Evolutionary conservation across 2,113 vertebrate species (phyloP), one percentile per base, ranked within the genome.

Genomic region (Solenodon paradoxus): DNA sequence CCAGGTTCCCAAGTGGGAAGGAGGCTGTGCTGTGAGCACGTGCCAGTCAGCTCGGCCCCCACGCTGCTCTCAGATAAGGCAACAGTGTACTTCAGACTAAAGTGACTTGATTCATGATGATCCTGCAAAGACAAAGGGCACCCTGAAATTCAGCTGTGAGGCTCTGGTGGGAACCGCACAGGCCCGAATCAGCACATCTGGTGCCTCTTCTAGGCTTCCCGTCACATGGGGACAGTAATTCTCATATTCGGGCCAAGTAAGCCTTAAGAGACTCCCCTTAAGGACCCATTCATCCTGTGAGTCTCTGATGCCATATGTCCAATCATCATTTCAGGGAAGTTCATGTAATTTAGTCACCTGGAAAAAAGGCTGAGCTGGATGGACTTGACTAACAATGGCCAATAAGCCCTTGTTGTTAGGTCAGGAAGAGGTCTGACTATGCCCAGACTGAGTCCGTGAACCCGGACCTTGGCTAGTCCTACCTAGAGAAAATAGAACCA

Each of bases 41-140:
- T 80, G 92, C 80, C 81, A 22, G 5, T 26, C 61, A n/a, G 81
- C 77, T 40, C 11, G 20, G 9, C 88, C 82, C 38, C 42, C 71
- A 22, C 32, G 2, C 81, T 69, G 45, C 47, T 32, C 40, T 74
- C 59, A 90, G 72, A 92, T 28, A 90, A 53, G 49, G 85, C n/a
- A 38, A 40, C 5, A 49, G 32, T 68, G 63, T 55, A 35, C 47
- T 5, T 85, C n/a, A 75, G 35, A 83, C 57, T 42, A 30, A 40
- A 95, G 79, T 19, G 53, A 71, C 82, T 17, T 16, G 35, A 77
- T n/a, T 55, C 57, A 59, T 32, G 32, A 47, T 11, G 11, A 42
- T 9, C 32, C 77, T 69, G 55, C 71, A 80, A n/a, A 95, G 64
- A 95, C 57, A 91, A 79, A 94, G 86, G 66, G 16, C 10, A 28